Conservation (phyloP, 2,113 vertebrate genomes). For the Ramphastos sulfuratus region DNA sequence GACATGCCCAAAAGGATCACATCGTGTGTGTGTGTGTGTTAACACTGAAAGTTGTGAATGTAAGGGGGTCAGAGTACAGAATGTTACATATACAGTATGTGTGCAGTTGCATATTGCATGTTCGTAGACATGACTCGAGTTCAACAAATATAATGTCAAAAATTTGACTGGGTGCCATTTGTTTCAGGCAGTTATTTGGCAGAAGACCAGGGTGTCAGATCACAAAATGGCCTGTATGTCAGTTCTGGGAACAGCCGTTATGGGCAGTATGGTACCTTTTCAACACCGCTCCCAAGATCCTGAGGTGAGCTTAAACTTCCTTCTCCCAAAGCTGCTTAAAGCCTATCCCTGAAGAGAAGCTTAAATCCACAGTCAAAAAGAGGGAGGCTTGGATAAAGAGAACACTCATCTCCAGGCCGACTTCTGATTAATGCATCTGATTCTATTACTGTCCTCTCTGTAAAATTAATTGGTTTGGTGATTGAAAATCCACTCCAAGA, state of each 20-base stretch:
- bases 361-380: background rate
- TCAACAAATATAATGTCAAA: constrained; percentile 75
- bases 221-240: constrained; percentile 90
- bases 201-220: constrained; percentile 89
- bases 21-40: background rate
- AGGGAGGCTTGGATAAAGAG: background rate
- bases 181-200: constrained; percentile 92
- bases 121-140: constrained; percentile 65
- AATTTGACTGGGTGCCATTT: constrained; percentile 77
- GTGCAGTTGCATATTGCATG: constrained; percentile 56
- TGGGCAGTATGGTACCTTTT: constrained; percentile 86
- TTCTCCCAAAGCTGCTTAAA: background rate
- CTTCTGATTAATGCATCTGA: background rate
- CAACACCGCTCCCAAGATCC: constrained; percentile 84
- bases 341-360: background rate
- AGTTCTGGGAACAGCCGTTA: constrained; percentile 84
- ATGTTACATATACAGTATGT: constrained; percentile 65
- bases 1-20: background rate
- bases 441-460: background rate
- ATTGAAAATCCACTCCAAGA: constrained; percentile 59
- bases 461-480: constrained; percentile 64
- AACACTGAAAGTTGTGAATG: constrained; percentile 32
- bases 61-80: constrained; percentile 60
- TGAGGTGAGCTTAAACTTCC: constrained; percentile 79
- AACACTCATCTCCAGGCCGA: background rate